Percentiles rank a stretch among this genome's conserved stretches.
Evolutionary conservation across 2,113 vertebrate species (phyloP).

Genomic region (Danio rerio): GRCz12tu NC_133179.1:9807001-9807500

Average conservation of each 20-base stretch:
- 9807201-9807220: slow-evolving; percentile 30
- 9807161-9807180: background rate
- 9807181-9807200: slow-evolving; percentile 4
- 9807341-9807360: slow-evolving; percentile 20
- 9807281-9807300: background rate
- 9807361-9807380: background rate
- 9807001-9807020: too few species aligned
- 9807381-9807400: slow-evolving; percentile 10
- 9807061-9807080: background rate
- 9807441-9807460: background rate
- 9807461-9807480: slow-evolving; percentile 12
- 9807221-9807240: slow-evolving; percentile 29
- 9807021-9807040: background rate
- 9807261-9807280: background rate
- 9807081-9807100: background rate
- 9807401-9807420: slow-evolving; percentile 11
- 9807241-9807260: slow-evolving; percentile 12
- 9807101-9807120: background rate
- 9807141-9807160: background rate
- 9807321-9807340: slow-evolving; percentile 29
- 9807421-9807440: background rate
- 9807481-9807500: background rate
- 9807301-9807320: background rate
- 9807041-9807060: background rate
- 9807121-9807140: background rate